phyloP scores from a whole-genome alignment of 2,888 invertebrate species.

The Dynastes tityus region DNA sequence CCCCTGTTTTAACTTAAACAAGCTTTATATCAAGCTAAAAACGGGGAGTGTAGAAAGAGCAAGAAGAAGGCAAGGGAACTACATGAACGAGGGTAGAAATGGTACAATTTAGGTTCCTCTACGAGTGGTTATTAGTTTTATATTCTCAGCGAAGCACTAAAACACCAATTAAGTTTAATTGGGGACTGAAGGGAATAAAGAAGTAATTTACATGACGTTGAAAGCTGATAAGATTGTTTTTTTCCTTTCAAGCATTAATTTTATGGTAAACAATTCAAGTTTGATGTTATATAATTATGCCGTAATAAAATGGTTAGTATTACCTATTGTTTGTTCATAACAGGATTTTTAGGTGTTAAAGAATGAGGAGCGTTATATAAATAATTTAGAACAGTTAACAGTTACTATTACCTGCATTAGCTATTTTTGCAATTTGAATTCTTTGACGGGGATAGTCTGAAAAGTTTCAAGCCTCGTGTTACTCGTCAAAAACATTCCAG shows the following conservation, averaged over 20 bases:
- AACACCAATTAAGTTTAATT: conserved; percentile 44
- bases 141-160: conserved; percentile 41
- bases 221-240: conserved; percentile 34
- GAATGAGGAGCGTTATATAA: not conserved
- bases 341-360: not conserved
- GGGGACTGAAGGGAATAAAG: conserved; percentile 40
- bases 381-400: not conserved
- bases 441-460: too few relatives aligned
- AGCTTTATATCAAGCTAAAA: not conserved
- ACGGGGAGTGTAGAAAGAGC: not conserved
- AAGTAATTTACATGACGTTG: conserved; percentile 44
- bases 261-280: conserved; percentile 17
- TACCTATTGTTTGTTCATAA: not conserved
- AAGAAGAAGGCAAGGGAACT: conserved; percentile 19
- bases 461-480: too few relatives aligned
- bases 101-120: conserved; percentile 32
- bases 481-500: too few relatives aligned
- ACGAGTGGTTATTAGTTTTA: conserved; percentile 42
- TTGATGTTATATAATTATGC: not conserved
- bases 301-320: not conserved
- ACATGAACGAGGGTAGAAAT: conserved; percentile 33
- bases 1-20: not conserved
- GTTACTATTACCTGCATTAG: too few relatives aligned
- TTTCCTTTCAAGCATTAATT: conserved; percentile 25
- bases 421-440: too few relatives aligned